Evolutionary conservation across 1,140 invertebrate species (phyloP), one percentile per base, ranked within the genome.

Genomic region (Oreohelix idahoensis): DNA sequence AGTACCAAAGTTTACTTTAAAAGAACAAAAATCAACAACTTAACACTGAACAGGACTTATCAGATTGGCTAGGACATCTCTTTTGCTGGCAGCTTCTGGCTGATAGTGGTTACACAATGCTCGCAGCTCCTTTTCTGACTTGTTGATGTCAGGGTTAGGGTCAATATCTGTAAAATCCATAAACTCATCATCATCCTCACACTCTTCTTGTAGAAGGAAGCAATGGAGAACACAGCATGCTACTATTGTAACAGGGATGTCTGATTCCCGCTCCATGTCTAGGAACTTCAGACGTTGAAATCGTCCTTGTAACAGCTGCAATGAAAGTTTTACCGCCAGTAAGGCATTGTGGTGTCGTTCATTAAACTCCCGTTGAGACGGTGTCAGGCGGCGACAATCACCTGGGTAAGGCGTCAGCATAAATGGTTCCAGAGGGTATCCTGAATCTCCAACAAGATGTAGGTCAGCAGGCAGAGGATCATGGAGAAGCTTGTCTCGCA

Each of bases 221-320:
- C 80, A 82, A 49, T 82, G 80, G 29, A 82, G 71, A 23, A 82
- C 80, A 70, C 80, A 82, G 36, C 80, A 82, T 35, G 80, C 80
- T 20, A 82, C 80, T 26, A 82, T 82, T 13, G 80, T 82, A 17
- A 82, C 80, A 38, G 80, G 80, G 36, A 82, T 82, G 36, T 82
- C 80, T 17, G 80, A 82, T 66, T 82, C 80, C 17, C 80, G 4
- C n/a, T 82, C 80, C 80, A 82, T 82, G 49, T 82, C 80, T 0
- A 82, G 80, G 39, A 82, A 82, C 51, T 82, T 82, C 38, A 82
- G 80, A 29, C 80, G 42, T 51, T 82, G 80, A 39, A 82, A 82
- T n/a, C 80, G 11, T 0, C 71, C 71, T n/a, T 82, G 80, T n/a
- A 82, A 71, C 1, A 82, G 71, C 39, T 82, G 80, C 29, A 82